phyloP scores from a whole-genome alignment of 2,797 vertebrate genomes.

The Tamandua tetradactyla region DNA sequence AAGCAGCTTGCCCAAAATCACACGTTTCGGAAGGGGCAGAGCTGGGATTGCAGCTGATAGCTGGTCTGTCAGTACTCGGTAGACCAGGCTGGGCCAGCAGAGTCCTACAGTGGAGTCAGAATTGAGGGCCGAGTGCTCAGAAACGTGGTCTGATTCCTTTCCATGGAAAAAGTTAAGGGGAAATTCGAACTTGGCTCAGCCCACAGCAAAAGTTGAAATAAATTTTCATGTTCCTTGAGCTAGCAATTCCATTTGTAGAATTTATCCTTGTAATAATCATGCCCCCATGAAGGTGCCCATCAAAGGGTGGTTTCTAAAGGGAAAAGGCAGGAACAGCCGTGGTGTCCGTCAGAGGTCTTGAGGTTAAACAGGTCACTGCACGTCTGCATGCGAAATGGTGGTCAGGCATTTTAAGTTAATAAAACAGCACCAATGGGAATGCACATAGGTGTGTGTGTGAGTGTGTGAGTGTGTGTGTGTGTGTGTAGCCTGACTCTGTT shows the following conservation, averaged over 20 bases:
- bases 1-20: not conserved
- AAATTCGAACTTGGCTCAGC: not conserved
- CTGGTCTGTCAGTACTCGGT: not conserved
- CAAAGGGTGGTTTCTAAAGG: not conserved
- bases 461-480: too few relatives aligned
- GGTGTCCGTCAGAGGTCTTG: fast-evolving
- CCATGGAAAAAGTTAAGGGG: not conserved
- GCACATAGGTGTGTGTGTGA: too few relatives aligned
- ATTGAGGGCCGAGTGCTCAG: not conserved
- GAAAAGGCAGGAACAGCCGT: not conserved
- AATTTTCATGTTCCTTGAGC: not conserved
- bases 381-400: too few relatives aligned
- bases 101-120: too few relatives aligned
- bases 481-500: not conserved
- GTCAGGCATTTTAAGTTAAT: not conserved
- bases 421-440: not conserved
- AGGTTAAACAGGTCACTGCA: fast-evolving
- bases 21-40: not conserved
- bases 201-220: not conserved
- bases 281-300: fast-evolving
- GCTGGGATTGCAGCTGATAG: not conserved
- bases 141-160: not conserved
- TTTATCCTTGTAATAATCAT: not conserved
- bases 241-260: not conserved
- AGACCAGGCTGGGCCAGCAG: not conserved